phyloP scores from a whole-genome alignment of 2,113 vertebrate species.

The Catagonus wagneri region DNA sequence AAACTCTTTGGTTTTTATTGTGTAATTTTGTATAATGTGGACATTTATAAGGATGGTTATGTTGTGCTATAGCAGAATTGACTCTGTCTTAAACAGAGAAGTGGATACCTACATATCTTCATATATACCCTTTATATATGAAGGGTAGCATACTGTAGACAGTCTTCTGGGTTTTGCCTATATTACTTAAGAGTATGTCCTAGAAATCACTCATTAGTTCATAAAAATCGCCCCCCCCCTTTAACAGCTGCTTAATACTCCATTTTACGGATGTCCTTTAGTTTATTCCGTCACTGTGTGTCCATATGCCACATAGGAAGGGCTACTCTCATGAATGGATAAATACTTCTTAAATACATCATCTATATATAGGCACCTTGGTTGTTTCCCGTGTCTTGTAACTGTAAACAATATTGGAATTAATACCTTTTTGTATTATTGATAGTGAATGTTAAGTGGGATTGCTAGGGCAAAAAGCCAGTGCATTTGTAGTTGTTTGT shows the following conservation, averaged over 20 bases:
- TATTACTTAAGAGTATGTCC: neutral
- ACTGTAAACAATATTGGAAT: neutral
- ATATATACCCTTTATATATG: neutral
- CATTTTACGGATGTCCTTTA: neutral
- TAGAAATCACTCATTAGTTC: neutral
- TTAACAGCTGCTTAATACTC: neutral
- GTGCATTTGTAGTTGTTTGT: neutral
- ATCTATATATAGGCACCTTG: neutral
- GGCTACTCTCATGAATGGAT: neutral
- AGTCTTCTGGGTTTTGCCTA: slow-evolving; percentile 27
- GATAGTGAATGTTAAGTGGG: neutral
- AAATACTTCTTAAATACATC: neutral
- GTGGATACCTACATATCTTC: neutral
- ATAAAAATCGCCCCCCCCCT: neutral
- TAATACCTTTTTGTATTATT: neutral
- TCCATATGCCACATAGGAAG: neutral
- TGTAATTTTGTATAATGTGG: slow-evolving; percentile 13
- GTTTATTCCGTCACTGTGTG: neutral
- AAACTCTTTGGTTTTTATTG: slow-evolving; percentile 34
- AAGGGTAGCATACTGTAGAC: neutral
- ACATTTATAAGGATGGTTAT: slow-evolving; percentile 4
- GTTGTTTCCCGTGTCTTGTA: neutral
- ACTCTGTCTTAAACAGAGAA: slow-evolving; percentile 6
- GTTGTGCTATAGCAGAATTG: neutral
- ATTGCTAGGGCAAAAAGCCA: neutral